Evolutionary conservation across 2,113 vertebrate genomes (phyloP), one percentile per base, ranked within the genome.

Genomic region (Trogon surrucura): DNA sequence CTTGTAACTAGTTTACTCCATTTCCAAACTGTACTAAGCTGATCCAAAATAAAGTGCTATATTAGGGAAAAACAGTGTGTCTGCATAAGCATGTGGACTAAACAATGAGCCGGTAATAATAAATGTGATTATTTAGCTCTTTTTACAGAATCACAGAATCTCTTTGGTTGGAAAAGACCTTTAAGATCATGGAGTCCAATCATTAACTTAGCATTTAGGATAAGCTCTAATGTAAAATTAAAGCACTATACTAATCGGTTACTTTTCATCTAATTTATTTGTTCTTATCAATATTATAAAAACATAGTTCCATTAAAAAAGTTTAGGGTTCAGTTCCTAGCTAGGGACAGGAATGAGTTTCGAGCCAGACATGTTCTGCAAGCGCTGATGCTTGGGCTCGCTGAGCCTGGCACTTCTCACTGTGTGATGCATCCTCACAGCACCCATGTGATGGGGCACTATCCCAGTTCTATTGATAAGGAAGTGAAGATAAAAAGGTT

Each of bases 401-500:
- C 64, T 85, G 89, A 91, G 38, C 75, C 25, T n/a, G 71, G 85
- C 56, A 67, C 67, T 93, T 93, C 69, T 90, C 64, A 84, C 32
- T 34, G 44, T 51, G 44, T 84, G 90, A 86, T 56, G 48, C 53
- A 81, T 57, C 72, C 71, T 84, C 69, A 27, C 6, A 79, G 51
- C 32, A 47, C 15, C 23, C 67, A 53, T 90, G 67, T 81, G 64
- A 90, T 88, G 71, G 50, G 89, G 29, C 56, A n/a, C 14, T 45
- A 30, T 51, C 56, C 88, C 41, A 60, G 38, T 38, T 56, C 36
- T 80, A 92, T 67, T 71, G 60, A 67, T 38, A 80, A 7, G 18
- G 3, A 84, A 93, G 53, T 25, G 48, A 77, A 94, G 95, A 94
- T 93, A 86, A 88, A 60, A 79, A 90, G 9, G 38, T 64, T 88